Base-by-base conservation (phyloP, 2,888 invertebrate genomes). In the Cephus pulcher region DNA sequence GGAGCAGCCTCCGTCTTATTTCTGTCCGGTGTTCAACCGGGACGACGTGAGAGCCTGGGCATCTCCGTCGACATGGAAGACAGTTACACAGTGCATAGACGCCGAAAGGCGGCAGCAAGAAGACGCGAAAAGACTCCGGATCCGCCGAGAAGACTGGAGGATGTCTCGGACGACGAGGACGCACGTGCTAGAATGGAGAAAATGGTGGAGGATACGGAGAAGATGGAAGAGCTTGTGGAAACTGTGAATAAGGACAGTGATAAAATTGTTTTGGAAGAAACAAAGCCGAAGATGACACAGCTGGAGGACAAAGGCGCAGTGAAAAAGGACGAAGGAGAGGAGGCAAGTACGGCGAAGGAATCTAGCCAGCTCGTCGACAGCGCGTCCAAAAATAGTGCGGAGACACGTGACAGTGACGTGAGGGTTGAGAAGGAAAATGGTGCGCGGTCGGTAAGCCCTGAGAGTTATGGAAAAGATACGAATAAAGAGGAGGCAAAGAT, bases 151-250 rank as follows among this genome's bases (percentile, higher is more conserved):
- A 73, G 70, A 75, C 11, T 76, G 80, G 71, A 83, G 79, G 78
- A 83, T 15, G 82, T 73, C 80, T 75, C 75, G 76, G 76, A 34
- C 77, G 73, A 82, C 35, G 84, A 85, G 32, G 82, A 82, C 30
- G 85, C 87, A 9, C 84, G 90, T 68, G 85, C 88, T 3, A 86
- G 84, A 71, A 90, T 91, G 87, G 88, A 89, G 75, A 84, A 83
- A 35, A 90, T 91, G 90, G 91, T 89, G 0, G 90, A 89, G 40
- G 91, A 91, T 68, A 89, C 90, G 1, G 91, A 91, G 79, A 85
- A 84, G n/a, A 81, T 84, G 78, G 34, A 70, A 30, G n/a, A 78
- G 32, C 32, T 74, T 30, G 30, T 23, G 30, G 23, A 40, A 34
- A 12, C 32, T 23, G 12, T 30, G 34, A 69, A 15, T 37, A 73